phyloP scores from a whole-genome alignment of 1,140 invertebrate species.

The Musca domestica region DNA sequence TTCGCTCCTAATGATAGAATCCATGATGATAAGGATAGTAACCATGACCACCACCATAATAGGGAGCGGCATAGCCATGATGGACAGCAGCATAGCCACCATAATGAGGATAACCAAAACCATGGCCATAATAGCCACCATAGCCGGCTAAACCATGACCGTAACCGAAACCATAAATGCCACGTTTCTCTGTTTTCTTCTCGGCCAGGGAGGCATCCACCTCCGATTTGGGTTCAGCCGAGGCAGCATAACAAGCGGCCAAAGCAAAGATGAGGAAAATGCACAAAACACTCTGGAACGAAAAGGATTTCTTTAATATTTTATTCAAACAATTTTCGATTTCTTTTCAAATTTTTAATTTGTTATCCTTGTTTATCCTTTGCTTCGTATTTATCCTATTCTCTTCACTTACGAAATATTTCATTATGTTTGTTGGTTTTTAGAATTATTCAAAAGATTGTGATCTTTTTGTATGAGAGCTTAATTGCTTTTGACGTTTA shows the following conservation, averaged over 20 bases:
- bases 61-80: constrained; percentile 33
- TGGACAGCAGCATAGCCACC: constrained; percentile 33
- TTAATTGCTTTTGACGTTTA: constrained; percentile 18
- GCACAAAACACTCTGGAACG: constrained; percentile 37
- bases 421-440: constrained; percentile 20
- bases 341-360: background rate
- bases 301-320: background rate
- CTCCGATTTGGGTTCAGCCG: constrained; percentile 34
- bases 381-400: background rate
- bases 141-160: constrained; percentile 32
- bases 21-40: constrained; percentile 44
- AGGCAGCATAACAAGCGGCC: constrained; percentile 34
- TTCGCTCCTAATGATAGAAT: constrained; percentile 35
- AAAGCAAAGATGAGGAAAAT: constrained; percentile 36
- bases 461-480: constrained; percentile 11
- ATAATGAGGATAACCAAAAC: constrained; percentile 33
- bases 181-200: constrained; percentile 48
- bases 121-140: constrained; percentile 36
- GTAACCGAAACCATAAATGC: constrained; percentile 47
- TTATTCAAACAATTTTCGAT: background rate
- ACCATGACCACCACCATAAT: constrained; percentile 37
- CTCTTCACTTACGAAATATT: constrained; percentile 17
- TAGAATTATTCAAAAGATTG: background rate
- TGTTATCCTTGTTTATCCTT: background rate
- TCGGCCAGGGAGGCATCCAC: constrained; percentile 30